Base-by-base conservation (phyloP, 2,888 invertebrate species). In the Therioaphis trifolii region DNA sequence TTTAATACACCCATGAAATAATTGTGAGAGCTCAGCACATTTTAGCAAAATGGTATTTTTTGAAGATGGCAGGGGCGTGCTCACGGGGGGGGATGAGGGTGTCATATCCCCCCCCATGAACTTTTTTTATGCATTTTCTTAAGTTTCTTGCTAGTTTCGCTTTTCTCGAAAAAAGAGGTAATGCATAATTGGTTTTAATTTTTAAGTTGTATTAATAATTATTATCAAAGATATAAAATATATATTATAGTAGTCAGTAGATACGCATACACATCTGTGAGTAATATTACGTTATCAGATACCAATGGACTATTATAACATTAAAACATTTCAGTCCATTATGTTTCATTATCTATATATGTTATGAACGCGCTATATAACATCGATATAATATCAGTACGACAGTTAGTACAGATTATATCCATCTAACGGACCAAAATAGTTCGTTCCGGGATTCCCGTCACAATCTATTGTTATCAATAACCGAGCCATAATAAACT, bases 41-140 rank as follows among this genome's bases (percentile, higher is more conserved):
- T n/a, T n/a, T n/a, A n/a, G n/a, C n/a, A n/a, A n/a, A n/a, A n/a
- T n/a, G n/a, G n/a, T n/a, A n/a, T n/a, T n/a, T n/a, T n/a, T n/a
- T n/a, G n/a, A n/a, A n/a, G n/a, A n/a, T n/a, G n/a, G n/a, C 46
- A 46, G 46, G 46, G 49, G 49, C 49, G 49, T 49, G 49, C 49
- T 49, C 49, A 49, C 49, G 49, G 49, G n/a, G n/a, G 61, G 21
- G 61, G 61, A 24, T 61, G 61, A 61, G 49, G 49, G 49, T 49
- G 49, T 49, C 49, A 49, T 49, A 49, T 49, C 49, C 49, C 49
- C 15, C 49, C 49, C 4, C 43, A 49, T 49, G 49, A 49, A 49
- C 49, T 49, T 49, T 49, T 49, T 49, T 49, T 49, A 49, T 49
- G 49, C 49, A 49, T 49, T 49, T 49, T 1, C 49, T 49, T 49